phyloP scores from a whole-genome alignment of 2,888 invertebrate species.

The Brachyptera putata region DNA sequence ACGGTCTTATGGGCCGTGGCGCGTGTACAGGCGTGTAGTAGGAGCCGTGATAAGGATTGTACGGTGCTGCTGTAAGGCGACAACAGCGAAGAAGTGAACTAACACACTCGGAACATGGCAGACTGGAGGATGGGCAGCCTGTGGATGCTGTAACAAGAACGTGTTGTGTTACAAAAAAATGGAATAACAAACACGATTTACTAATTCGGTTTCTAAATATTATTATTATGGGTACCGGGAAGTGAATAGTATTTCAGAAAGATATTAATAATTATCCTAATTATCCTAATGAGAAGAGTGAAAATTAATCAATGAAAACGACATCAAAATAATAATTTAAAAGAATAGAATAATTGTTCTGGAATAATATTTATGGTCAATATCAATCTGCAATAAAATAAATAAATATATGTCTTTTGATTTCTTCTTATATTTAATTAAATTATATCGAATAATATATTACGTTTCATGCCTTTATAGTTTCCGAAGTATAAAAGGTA shows the following conservation, averaged over 20 bases:
- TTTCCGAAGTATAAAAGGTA: no score
- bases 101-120: slow-evolving; percentile 60
- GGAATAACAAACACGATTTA: background rate
- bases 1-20: slow-evolving; percentile 31
- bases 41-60: slow-evolving; percentile 13
- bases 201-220: no score
- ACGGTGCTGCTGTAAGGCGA: slow-evolving; percentile 39
- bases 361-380: no score
- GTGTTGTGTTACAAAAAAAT: background rate
- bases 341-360: no score
- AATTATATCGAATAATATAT: no score
- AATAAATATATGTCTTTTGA: no score
- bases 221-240: no score
- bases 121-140: background rate
- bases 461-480: no score
- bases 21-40: slow-evolving; percentile 33
- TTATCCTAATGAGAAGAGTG: background rate
- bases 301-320: no score
- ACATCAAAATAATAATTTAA: no score
- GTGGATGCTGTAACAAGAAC: background rate
- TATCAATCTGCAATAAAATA: no score
- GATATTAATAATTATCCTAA: background rate
- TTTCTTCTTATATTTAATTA: no score
- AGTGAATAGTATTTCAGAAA: background rate
- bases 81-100: slow-evolving; percentile 62